These are phyloP conservation scores for Atrichornis clamosus DNA, from an alignment of 2,113 vertebrate species.

Conservation along the genomic window DNA sequence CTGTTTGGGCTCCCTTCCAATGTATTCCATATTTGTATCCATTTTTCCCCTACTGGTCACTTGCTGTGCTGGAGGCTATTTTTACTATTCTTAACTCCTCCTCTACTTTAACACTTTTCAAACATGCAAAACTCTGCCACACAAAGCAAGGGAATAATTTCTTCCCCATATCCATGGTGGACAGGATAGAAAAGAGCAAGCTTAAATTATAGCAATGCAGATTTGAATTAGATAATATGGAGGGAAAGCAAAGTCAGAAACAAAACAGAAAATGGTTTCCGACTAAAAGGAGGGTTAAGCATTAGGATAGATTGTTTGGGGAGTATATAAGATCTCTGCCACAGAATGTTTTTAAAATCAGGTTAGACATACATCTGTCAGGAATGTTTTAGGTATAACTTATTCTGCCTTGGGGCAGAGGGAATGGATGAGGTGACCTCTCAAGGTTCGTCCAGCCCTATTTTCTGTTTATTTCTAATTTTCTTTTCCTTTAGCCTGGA, in stretches of 20 bases:
- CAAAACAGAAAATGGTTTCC: neutral
- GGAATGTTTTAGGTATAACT: slow-evolving; percentile 31
- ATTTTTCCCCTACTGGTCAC: slow-evolving; percentile 12
- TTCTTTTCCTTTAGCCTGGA: neutral
- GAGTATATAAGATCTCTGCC: slow-evolving; percentile 3
- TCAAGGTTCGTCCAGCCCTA: neutral
- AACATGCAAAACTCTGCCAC: neutral
- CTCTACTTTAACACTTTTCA: neutral
- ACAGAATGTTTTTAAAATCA: slow-evolving; percentile 3
- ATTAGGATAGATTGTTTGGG: neutral
- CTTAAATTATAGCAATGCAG: neutral
- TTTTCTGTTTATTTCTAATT: neutral
- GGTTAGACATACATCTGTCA: slow-evolving; percentile 59
- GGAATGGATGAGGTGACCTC: slow-evolving; percentile 39
- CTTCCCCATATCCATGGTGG: neutral
- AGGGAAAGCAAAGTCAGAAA: neutral
- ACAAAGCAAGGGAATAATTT: neutral
- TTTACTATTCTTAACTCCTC: neutral
- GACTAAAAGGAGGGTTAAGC: neutral
- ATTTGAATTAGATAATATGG: neutral
- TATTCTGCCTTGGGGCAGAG: slow-evolving; percentile 41
- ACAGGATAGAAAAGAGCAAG: neutral
- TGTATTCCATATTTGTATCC: neutral
- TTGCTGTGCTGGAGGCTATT: neutral
- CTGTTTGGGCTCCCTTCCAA: slow-evolving; percentile 29